Conservation (phyloP, 2,888 invertebrate genomes). For the Leuctra nigra region DNA sequence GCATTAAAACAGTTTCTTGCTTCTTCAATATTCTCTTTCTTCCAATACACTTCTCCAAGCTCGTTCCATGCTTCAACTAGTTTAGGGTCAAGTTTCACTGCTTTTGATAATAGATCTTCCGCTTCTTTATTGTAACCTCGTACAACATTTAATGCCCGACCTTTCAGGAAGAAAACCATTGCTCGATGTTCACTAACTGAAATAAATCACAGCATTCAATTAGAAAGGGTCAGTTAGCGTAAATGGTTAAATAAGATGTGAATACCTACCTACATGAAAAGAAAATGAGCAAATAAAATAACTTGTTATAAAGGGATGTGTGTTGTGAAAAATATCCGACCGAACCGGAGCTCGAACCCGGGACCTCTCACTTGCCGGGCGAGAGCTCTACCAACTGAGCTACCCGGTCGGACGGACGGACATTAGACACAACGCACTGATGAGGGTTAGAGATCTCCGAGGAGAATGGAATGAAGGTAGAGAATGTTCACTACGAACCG, state of each 20-base stretch:
- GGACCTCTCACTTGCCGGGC: too few species aligned
- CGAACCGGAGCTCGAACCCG: too few species aligned
- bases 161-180: slow-evolving; percentile 63
- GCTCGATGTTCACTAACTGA: slow-evolving; percentile 40
- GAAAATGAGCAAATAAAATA: not conserved
- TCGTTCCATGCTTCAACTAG: slow-evolving; percentile 82
- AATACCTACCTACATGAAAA: not conserved
- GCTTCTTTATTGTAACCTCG: slow-evolving; percentile 61
- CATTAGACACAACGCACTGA: too few species aligned
- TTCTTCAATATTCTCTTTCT: slow-evolving; percentile 70
- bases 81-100: slow-evolving; percentile 77
- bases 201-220: slow-evolving; percentile 6
- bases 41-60: slow-evolving; percentile 84
- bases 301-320: too few species aligned
- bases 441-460: too few species aligned
- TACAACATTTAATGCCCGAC: slow-evolving; percentile 65
- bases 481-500: too few species aligned
- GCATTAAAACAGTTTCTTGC: slow-evolving; percentile 79
- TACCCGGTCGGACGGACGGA: too few species aligned
- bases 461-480: too few species aligned
- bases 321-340: too few species aligned
- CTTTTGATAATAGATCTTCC: slow-evolving; percentile 68
- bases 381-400: too few species aligned
- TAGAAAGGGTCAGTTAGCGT: not conserved
- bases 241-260: too few species aligned